Percentiles rank a stretch among this genome's conserved stretches.
These are phyloP conservation scores for Leptonema lineaticorne DNA, from an alignment of 1,140 invertebrate species.

Conservation along the genomic window DNA sequence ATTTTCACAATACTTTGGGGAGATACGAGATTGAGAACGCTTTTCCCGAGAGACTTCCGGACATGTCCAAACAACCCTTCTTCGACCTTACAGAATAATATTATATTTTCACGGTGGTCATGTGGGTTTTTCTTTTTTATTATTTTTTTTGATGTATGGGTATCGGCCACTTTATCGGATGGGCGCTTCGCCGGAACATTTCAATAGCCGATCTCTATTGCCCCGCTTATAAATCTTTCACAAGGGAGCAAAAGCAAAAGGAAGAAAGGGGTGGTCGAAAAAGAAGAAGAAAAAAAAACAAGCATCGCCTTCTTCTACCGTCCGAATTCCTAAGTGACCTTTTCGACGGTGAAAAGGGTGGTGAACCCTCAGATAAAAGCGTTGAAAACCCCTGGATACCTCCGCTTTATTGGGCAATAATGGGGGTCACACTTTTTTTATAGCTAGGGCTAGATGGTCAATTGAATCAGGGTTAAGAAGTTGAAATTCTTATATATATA, in stretches of 20 bases:
- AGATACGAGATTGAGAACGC: no score
- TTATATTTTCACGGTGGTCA: conserved; percentile 10
- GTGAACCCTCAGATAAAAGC: conserved; percentile 23
- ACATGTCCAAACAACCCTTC: neutral
- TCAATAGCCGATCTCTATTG: conserved; percentile 26
- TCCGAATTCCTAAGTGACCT: conserved; percentile 34
- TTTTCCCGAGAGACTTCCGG: no score
- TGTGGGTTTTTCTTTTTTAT: no score
- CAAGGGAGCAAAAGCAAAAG: neutral
- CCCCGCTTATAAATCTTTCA: conserved; percentile 35
- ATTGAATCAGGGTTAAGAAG: conserved; percentile 23
- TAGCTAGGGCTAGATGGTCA: conserved; percentile 20
- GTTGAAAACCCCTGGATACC: conserved; percentile 5
- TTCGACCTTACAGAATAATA: neutral
- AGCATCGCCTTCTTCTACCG: no score
- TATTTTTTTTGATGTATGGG: conserved; percentile 31
- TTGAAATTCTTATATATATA: neutral
- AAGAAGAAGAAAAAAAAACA: no score
- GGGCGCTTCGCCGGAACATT: conserved; percentile 19
- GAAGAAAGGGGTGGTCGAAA: no score
- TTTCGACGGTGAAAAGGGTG: conserved; percentile 19
- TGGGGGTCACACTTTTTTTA: conserved; percentile 36
- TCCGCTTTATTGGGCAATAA: conserved; percentile 35
- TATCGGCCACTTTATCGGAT: conserved; percentile 29
- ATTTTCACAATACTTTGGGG: no score